Evolutionary conservation across 2,888 invertebrate genomes (phyloP).

Genomic region (Trypoxylon attenuatum): DNA sequence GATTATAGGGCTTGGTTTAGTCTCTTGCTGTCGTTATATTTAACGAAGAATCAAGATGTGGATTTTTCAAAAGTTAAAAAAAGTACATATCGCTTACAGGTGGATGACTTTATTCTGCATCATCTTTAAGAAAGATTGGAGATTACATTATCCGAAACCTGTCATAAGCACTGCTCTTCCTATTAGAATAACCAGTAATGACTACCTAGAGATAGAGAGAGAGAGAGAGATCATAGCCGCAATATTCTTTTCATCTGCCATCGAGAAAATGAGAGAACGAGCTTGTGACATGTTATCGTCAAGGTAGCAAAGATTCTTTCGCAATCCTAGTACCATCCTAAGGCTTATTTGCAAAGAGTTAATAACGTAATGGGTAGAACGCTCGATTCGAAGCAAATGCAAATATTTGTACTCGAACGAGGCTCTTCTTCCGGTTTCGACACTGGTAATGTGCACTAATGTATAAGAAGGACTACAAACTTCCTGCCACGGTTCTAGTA

Average conservation of each 20-base stretch:
- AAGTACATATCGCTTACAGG: background rate
- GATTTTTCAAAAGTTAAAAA: background rate
- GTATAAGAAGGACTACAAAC: background rate
- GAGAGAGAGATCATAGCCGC: no score
- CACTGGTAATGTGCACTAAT: conserved; percentile 5
- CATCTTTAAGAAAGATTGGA: no score
- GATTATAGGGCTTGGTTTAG: conserved; percentile 9
- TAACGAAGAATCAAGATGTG: background rate
- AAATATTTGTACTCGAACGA: conserved; percentile 34
- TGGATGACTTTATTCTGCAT: background rate
- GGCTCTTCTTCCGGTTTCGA: conserved; percentile 41
- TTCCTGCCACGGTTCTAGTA: conserved; percentile 11
- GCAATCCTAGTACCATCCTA: background rate
- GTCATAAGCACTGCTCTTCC: background rate
- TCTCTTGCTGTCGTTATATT: conserved; percentile 7
- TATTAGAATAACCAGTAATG: background rate
- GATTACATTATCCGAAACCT: background rate
- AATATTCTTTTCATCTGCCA: no score
- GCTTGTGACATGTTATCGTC: background rate
- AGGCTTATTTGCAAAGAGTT: background rate
- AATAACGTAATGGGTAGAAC: background rate
- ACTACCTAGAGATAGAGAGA: no score
- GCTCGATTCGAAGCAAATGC: conserved; percentile 17
- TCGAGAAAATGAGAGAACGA: background rate
- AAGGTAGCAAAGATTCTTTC: background rate